Conservation (phyloP, 1,140 invertebrate species). For the Aphidius ervi region DNA sequence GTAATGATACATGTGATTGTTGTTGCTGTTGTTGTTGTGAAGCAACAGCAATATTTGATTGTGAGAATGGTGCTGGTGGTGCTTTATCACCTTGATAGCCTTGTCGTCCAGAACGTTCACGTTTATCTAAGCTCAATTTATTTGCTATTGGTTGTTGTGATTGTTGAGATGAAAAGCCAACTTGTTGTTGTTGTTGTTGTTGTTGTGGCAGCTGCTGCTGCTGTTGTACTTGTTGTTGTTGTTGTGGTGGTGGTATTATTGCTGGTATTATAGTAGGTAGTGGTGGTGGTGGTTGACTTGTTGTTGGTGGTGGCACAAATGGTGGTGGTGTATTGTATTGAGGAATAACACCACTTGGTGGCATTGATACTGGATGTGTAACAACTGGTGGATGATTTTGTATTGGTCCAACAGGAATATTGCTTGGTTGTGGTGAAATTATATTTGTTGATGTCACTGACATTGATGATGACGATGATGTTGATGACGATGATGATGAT, state of each 20-base stretch:
- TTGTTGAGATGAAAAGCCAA: slow-evolving; percentile 37
- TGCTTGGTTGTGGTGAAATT: slow-evolving; percentile 43
- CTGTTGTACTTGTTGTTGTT: slow-evolving; percentile 40
- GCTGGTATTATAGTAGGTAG: slow-evolving; percentile 25
- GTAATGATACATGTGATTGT: slow-evolving; percentile 31
- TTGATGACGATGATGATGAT: slow-evolving; percentile 15
- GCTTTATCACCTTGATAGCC: slow-evolving; percentile 45
- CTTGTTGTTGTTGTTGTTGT: slow-evolving; percentile 40
- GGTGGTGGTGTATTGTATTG: slow-evolving; percentile 45
- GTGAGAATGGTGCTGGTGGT: slow-evolving; percentile 48
- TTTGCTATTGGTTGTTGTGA: slow-evolving; percentile 34
- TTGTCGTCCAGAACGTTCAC: slow-evolving; percentile 46
- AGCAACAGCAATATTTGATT: slow-evolving; percentile 35
- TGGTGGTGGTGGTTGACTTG: slow-evolving; percentile 42
- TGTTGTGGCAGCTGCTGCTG: slow-evolving; percentile 42
- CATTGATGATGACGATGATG: slow-evolving; percentile 4
- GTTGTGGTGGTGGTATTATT: slow-evolving; percentile 40
- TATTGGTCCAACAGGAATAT: slow-evolving; percentile 42
- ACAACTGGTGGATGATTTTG: slow-evolving; percentile 30
- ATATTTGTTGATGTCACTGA: slow-evolving; percentile 40
- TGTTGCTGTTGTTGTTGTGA: slow-evolving; percentile 25
- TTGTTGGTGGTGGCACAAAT: slow-evolving; percentile 44
- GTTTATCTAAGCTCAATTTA: slow-evolving; percentile 47
- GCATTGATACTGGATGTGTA: slow-evolving; percentile 46
- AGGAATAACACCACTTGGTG: slow-evolving; percentile 48